phyloP scores from a whole-genome alignment of 2,797 vertebrate genomes.

The Paguma larvata region DNA sequence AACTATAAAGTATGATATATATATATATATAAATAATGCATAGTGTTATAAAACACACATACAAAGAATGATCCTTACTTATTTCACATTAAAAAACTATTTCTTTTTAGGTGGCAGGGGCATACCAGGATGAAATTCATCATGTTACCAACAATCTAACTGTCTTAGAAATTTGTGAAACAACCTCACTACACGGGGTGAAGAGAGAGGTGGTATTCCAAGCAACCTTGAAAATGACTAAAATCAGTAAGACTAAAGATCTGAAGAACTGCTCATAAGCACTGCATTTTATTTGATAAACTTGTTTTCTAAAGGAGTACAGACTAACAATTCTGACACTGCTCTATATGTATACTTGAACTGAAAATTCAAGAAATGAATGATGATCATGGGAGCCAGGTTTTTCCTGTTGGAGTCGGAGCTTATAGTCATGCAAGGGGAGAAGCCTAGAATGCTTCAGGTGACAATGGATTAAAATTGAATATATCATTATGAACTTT shows the following conservation, averaged over 20 bases:
- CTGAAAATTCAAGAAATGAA: not conserved
- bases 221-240: too few species aligned
- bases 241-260: too few species aligned
- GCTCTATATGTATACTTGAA: too few species aligned
- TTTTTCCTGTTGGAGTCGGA: not conserved
- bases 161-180: not conserved
- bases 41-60: too few species aligned
- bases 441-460: not conserved
- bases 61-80: not conserved
- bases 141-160: not conserved
- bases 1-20: not conserved
- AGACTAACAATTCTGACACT: too few species aligned
- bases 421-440: not conserved
- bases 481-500: not conserved
- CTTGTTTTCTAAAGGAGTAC: too few species aligned
- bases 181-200: not conserved
- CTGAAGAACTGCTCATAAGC: too few species aligned
- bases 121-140: not conserved
- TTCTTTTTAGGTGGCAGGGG: not conserved
- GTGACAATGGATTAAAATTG: not conserved
- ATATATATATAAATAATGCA: not conserved
- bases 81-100: not conserved
- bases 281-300: too few species aligned
- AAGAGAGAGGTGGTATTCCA: not conserved
- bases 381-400: not conserved